Evolutionary conservation across 2,888 invertebrate species (phyloP), one percentile per base, ranked within the genome.

Genomic region (Sthenelais limicola): DNA sequence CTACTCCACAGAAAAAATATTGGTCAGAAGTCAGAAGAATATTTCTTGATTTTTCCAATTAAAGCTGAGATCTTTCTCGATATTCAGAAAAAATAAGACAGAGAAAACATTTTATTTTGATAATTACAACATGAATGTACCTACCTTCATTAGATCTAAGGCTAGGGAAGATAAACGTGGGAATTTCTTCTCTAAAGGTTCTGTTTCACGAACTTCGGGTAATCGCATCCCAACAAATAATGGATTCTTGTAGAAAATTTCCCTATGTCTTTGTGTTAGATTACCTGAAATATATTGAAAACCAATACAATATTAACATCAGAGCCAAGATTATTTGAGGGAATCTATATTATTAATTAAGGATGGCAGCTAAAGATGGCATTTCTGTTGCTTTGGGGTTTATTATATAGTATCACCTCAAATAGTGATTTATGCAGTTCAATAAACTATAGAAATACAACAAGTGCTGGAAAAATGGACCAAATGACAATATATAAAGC

Each of bases 91-190:
- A 43, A 43, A 9, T 43, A 43, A 15, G n/a, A 43, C 43, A 43
- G 43, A 43, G 15, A 43, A 9, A 43, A 15, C 15, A 43, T 43
- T 43, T 43, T 43, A 43, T 43, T 9, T 51, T n/a, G n/a, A n/a
- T n/a, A n/a, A n/a, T n/a, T n/a, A n/a, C n/a, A n/a, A n/a, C n/a
- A n/a, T n/a, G n/a, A n/a, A n/a, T n/a, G n/a, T 24, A 51, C 80
- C 83, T 87, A 94, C 95, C 91, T 93, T 93, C 83, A 97, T 90
- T 88, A 97, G 94, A 88, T 96, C 95, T 86, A 95, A 89, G 54
- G 93, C 92, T 32, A 79, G 75, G 18, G 77, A 70, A 12, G 86
- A 83, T 51, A 84, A 79, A 66, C 82, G 78, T 15, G 85, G 80
- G 73, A 86, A 86, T 74, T 82, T 85, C 76, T 84, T 84, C 73